A percentile compares a stretch with the other conserved stretches of the same genome.
Evolutionary conservation across 1,140 invertebrate species (phyloP).

Genomic region (Brachionus angularis): DNA sequence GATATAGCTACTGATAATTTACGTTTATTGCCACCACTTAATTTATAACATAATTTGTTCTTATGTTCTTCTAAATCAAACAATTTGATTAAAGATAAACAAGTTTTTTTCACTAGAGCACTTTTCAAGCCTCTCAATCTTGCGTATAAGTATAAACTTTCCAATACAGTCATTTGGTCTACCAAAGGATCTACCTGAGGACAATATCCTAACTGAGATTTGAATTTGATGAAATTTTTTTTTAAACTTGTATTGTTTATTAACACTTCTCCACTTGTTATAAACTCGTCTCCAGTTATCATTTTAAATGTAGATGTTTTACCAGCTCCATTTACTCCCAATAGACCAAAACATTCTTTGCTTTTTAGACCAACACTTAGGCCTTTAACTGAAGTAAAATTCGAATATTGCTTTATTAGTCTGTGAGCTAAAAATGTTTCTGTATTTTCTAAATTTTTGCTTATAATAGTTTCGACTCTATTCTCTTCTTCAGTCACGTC

Average conservation of each 20-base stretch:
- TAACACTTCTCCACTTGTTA: slow-evolving; percentile 51
- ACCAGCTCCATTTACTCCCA: slow-evolving; percentile 47
- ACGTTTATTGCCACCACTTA: too few relatives aligned
- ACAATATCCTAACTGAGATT: slow-evolving; percentile 47
- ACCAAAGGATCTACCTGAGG: slow-evolving; percentile 44
- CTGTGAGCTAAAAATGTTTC: neutral
- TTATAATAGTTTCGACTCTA: slow-evolving; percentile 11
- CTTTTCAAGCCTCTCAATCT: slow-evolving; percentile 18
- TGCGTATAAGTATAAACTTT: neutral
- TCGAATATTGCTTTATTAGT: neutral
- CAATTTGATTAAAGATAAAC: slow-evolving; percentile 34
- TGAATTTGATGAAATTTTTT: slow-evolving; percentile 6
- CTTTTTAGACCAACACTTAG: neutral
- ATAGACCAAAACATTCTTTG: slow-evolving; percentile 39
- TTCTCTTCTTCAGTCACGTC: slow-evolving; percentile 18
- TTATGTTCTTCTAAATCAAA: slow-evolving; percentile 16
- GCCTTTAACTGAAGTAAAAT: slow-evolving; percentile 6
- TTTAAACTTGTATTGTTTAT: slow-evolving; percentile 45
- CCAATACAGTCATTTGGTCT: slow-evolving; percentile 39
- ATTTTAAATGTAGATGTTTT: slow-evolving; percentile 46
- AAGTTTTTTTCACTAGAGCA: too few relatives aligned
- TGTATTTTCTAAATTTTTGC: neutral
- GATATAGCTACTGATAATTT: too few relatives aligned
- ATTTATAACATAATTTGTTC: slow-evolving; percentile 56
- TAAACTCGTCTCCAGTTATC: slow-evolving; percentile 39